Percentiles rank a stretch among this genome's conserved stretches.
Evolutionary conservation across 2,113 vertebrate genomes (phyloP).

Genomic region (Lasiurus cinereus): DNA sequence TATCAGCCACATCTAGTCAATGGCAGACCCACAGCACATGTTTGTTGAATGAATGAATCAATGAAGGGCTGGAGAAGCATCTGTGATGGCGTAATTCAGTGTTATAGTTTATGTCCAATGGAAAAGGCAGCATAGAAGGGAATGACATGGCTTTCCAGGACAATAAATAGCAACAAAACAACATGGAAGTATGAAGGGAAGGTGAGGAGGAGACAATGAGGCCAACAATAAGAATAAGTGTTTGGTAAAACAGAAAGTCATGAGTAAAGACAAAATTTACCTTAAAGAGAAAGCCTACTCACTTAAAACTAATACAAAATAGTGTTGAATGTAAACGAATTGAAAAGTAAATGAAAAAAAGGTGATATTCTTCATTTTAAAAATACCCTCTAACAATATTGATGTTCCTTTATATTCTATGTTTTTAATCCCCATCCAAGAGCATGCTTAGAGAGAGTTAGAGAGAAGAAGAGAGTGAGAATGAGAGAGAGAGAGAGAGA

Average conservation of each 20-base stretch:
- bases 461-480: no score
- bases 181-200: neutral
- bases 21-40: neutral
- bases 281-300: constrained; percentile 18
- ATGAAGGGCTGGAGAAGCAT: neutral
- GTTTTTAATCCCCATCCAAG: neutral
- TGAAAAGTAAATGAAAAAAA: neutral
- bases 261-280: neutral
- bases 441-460: neutral
- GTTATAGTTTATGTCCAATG: neutral
- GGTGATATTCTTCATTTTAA: neutral
- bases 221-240: neutral
- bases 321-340: neutral
- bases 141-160: neutral
- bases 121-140: neutral
- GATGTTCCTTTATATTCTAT: constrained; percentile 1
- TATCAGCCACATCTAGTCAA: neutral
- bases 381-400: neutral
- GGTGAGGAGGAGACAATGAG: neutral
- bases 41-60: neutral
- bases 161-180: neutral
- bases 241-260: neutral
- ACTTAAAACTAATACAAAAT: neutral
- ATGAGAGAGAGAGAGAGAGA: no score
- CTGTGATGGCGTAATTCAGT: neutral